Conservation (phyloP, 2,888 invertebrate genomes). For the Zhuqinia jingwanae region DNA sequence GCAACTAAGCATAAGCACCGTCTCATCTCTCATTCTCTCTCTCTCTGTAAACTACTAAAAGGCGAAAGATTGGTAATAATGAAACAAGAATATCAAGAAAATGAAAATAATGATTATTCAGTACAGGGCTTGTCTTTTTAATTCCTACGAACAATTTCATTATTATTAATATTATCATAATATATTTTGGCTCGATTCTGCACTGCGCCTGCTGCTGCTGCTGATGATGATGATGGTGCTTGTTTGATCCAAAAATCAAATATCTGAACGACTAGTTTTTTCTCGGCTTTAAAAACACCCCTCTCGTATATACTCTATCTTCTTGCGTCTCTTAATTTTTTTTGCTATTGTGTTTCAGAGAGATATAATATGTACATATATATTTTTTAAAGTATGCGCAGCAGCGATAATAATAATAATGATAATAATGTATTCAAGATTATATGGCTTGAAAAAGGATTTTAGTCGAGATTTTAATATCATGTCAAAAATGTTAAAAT, state of each 20-base stretch:
- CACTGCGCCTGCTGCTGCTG: slow-evolving; percentile 22
- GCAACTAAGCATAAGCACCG: too few relatives aligned
- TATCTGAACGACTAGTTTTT: too few relatives aligned
- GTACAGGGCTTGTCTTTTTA: slow-evolving; percentile 56
- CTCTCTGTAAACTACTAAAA: too few relatives aligned
- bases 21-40: too few relatives aligned
- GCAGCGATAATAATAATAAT: slow-evolving; percentile 22
- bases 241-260: neutral
- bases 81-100: slow-evolving; percentile 57
- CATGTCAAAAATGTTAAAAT: slow-evolving; percentile 68
- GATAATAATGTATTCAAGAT: slow-evolving; percentile 58
- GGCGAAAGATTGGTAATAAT: neutral
- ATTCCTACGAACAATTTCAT: slow-evolving; percentile 51
- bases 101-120: slow-evolving; percentile 57
- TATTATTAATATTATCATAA: slow-evolving; percentile 26
- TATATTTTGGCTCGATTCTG: slow-evolving; percentile 3
- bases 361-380: too few relatives aligned
- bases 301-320: neutral
- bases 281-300: too few relatives aligned
- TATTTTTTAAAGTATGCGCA: too few relatives aligned
- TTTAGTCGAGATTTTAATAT: slow-evolving; percentile 67
- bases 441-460: slow-evolving; percentile 45
- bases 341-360: neutral
- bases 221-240: neutral
- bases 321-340: too few relatives aligned